Evolutionary conservation across 1,140 invertebrate species (phyloP).

Genomic region (Polypedilum pembai): DNA sequence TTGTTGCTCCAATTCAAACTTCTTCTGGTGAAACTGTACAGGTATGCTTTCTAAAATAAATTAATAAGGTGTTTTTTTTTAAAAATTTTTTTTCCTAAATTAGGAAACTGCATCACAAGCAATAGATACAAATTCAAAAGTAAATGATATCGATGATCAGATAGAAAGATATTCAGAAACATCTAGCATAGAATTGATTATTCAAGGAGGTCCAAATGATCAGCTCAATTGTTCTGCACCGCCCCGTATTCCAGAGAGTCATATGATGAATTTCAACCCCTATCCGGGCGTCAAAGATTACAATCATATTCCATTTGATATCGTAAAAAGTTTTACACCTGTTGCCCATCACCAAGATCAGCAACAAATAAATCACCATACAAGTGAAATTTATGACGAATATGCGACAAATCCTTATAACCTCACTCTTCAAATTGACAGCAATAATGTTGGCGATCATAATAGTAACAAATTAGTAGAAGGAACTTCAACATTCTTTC

Average conservation of each 20-base stretch:
- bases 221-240: slow-evolving; percentile 29
- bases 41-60: slow-evolving; percentile 29
- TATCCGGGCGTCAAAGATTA: slow-evolving; percentile 38
- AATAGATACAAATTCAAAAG: slow-evolving; percentile 28
- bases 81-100: slow-evolving; percentile 35
- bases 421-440: slow-evolving; percentile 36
- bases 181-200: neutral
- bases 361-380: slow-evolving; percentile 19
- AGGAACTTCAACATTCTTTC: slow-evolving; percentile 35
- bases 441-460: slow-evolving; percentile 9
- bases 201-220: neutral
- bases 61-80: slow-evolving; percentile 32
- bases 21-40: neutral
- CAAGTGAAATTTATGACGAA: slow-evolving; percentile 43
- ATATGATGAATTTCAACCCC: slow-evolving; percentile 36
- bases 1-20: no score
- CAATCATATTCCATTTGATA: slow-evolving; percentile 35
- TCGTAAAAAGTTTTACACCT: slow-evolving; percentile 41
- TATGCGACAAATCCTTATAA: slow-evolving; percentile 48
- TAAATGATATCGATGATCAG: slow-evolving; percentile 9
- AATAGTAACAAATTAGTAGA: slow-evolving; percentile 32
- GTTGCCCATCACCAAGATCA: slow-evolving; percentile 32
- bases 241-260: slow-evolving; percentile 38
- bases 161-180: slow-evolving; percentile 6
- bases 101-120: slow-evolving; percentile 32